Evolutionary conservation across 2,888 invertebrate genomes (phyloP).

Genomic region (Tachina lurida): DNA sequence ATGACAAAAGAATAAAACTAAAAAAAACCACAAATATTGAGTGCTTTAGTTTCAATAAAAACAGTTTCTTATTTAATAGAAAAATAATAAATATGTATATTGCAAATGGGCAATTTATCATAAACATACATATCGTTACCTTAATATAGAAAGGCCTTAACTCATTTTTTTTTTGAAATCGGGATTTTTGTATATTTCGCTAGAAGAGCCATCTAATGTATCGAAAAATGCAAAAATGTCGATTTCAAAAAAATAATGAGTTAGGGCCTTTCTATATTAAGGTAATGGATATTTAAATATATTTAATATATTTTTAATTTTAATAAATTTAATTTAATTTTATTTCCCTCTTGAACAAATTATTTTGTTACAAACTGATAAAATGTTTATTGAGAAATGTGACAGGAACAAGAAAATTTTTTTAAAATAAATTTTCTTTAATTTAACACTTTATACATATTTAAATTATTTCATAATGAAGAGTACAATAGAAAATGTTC

Average conservation of each 20-base stretch:
- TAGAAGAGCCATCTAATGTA: too few species aligned
- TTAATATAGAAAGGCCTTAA: too few species aligned
- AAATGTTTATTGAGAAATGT: constrained; percentile 36
- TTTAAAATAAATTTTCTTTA: constrained; percentile 9
- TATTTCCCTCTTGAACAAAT: constrained; percentile 30
- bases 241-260: too few species aligned
- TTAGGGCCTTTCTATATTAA: too few species aligned
- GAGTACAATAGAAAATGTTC: background rate
- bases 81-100: constrained; percentile 39
- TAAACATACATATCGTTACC: background rate
- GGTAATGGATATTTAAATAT: too few species aligned
- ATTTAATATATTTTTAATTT: constrained; percentile 11
- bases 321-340: constrained; percentile 6
- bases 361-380: constrained; percentile 40
- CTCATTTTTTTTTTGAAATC: too few species aligned
- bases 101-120: constrained; percentile 28
- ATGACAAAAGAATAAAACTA: constrained; percentile 48
- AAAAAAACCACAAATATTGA: constrained; percentile 30
- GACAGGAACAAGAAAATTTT: constrained; percentile 12
- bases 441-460: constrained; percentile 11
- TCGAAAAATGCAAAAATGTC: too few species aligned
- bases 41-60: constrained; percentile 30
- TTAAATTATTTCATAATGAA: constrained; percentile 14
- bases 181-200: too few species aligned
- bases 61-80: constrained; percentile 43